These are phyloP conservation scores for Manis pentadactyla DNA, from an alignment of 2,797 vertebrate species.

Conservation along the genomic window DNA sequence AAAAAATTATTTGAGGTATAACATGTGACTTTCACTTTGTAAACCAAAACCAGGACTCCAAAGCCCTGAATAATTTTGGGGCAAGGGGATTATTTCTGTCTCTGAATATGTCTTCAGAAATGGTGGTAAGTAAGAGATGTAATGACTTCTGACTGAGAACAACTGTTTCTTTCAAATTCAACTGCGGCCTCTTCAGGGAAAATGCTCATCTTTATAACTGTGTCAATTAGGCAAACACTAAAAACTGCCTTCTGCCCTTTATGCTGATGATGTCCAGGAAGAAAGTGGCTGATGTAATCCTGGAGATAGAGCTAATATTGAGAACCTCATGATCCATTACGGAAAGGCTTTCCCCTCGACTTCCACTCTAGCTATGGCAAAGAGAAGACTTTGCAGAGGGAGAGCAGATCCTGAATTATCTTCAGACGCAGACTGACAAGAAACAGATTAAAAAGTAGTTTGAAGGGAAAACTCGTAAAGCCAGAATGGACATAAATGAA, in stretches of 20 bases:
- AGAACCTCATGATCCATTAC: not conserved
- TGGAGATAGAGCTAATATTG: not conserved
- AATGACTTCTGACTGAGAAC: not conserved
- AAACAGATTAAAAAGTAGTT: not conserved
- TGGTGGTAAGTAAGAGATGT: not conserved
- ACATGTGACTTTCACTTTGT: constrained; percentile 44
- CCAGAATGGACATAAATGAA: not conserved
- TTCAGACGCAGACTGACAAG: not conserved
- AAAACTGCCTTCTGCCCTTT: not conserved
- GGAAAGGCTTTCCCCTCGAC: not conserved
- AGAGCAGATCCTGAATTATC: not conserved
- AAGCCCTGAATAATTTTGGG: constrained; percentile 66
- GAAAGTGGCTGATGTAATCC: constrained; percentile 36
- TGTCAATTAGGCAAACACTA: constrained; percentile 40
- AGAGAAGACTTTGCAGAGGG: not conserved
- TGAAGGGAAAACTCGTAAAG: not conserved
- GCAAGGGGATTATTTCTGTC: constrained; percentile 33
- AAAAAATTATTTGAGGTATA: constrained; percentile 29
- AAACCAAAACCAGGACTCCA: constrained; percentile 70
- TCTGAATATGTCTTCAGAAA: constrained; percentile 63
- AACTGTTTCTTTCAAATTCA: constrained; percentile 55
- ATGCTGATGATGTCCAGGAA: constrained; percentile 18
- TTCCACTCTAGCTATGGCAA: not conserved
- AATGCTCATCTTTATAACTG: constrained; percentile 46
- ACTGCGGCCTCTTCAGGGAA: constrained; percentile 4